Conservation (phyloP, 2,888 invertebrate species). For the Digitonthophagus gazella region DNA sequence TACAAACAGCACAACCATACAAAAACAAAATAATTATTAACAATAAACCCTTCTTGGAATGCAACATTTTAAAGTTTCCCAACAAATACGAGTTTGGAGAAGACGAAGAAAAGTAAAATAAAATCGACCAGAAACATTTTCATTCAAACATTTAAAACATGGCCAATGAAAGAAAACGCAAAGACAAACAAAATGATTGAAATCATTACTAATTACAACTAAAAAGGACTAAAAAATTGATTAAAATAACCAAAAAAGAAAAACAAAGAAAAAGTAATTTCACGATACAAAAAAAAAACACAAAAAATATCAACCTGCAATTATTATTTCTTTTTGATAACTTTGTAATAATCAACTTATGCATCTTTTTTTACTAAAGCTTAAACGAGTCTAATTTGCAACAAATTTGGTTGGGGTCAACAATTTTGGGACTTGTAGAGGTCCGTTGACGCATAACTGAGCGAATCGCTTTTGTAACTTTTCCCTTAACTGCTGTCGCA, state of each 20-base stretch:
- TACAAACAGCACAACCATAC: conserved; percentile 33
- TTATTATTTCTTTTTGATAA: background rate
- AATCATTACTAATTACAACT: background rate
- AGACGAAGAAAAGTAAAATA: conserved; percentile 3
- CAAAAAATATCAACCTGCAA: conserved; percentile 12
- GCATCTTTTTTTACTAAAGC: conserved; percentile 6
- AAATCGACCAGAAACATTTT: no score
- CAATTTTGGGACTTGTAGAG: conserved; percentile 48
- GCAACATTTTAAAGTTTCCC: conserved; percentile 44
- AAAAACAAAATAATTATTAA: conserved; percentile 42
- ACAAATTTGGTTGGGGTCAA: conserved; percentile 48
- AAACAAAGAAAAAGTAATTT: conserved; percentile 3
- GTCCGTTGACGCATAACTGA: conserved; percentile 66
- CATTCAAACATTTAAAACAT: no score
- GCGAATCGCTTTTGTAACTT: conserved; percentile 81
- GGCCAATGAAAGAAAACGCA: no score
- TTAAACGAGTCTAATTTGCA: conserved; percentile 42
- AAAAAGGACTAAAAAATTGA: background rate
- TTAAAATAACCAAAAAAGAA: background rate
- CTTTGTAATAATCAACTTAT: background rate
- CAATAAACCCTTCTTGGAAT: conserved; percentile 50
- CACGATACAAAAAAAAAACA: no score
- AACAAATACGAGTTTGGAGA: conserved; percentile 12
- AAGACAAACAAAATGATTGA: no score
- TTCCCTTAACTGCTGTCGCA: conserved; percentile 79